These are phyloP conservation scores for Brachionus asplanchnoidis DNA, from an alignment of 1,140 invertebrate species.

Conservation along the genomic window DNA sequence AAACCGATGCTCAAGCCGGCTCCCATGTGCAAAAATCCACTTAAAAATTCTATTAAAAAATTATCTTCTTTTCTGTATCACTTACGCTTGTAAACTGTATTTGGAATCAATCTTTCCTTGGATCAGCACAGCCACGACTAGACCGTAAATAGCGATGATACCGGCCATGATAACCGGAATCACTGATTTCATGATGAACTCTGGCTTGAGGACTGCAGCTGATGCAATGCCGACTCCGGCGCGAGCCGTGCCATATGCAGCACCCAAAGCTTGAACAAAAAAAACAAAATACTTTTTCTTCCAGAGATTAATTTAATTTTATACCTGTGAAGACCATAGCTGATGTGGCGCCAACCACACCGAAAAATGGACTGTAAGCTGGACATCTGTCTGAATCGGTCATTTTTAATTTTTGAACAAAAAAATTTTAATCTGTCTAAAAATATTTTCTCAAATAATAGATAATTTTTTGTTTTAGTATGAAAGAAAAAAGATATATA, in stretches of 20 bases:
- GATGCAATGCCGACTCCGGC: constrained; percentile 98
- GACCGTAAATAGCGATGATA: constrained; percentile 99
- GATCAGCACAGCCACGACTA: constrained; percentile 96
- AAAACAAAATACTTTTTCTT: neutral
- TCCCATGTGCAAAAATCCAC: constrained; percentile 92
- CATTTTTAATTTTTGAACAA: neutral
- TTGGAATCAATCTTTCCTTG: constrained; percentile 67
- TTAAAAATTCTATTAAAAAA: constrained; percentile 56
- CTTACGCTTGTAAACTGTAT: constrained; percentile 78
- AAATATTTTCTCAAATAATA: neutral
- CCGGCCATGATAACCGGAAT: constrained; percentile 99
- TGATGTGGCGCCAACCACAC: constrained; percentile 94
- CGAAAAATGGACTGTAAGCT: constrained; percentile 69
- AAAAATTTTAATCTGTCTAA: neutral
- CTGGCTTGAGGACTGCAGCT: constrained; percentile 98
- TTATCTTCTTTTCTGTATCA: constrained; percentile 44
- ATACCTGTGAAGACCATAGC: constrained; percentile 86
- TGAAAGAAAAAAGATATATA: neutral
- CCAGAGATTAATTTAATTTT: neutral
- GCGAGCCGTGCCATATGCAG: constrained; percentile 98
- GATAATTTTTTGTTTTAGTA: neutral
- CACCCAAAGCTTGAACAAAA: constrained; percentile 71
- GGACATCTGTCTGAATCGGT: constrained; percentile 41
- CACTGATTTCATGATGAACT: constrained; percentile 99
- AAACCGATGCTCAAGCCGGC: constrained; percentile 94